Percentiles rank a stretch among this genome's conserved stretches.
Conservation (phyloP, 1,140 invertebrate genomes). For the Drosophila gunungcola region DNA sequence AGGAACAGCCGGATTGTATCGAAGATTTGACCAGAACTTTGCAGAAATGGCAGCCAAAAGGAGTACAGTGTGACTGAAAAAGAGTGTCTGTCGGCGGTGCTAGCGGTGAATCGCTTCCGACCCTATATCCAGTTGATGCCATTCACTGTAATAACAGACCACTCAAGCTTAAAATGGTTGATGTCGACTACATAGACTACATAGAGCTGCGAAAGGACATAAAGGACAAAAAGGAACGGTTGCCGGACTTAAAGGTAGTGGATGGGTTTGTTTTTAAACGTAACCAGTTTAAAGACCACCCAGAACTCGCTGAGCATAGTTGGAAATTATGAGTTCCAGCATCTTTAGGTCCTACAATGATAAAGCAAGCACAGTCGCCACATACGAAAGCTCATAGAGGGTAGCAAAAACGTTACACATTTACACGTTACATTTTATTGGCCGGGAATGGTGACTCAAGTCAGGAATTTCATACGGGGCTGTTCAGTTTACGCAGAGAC, state of each 20-base stretch:
- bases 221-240: not conserved
- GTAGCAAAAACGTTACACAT: not conserved
- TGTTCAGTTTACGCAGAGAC: too few species aligned
- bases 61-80: too few species aligned
- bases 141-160: too few species aligned
- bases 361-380: not conserved
- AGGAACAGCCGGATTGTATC: too few species aligned
- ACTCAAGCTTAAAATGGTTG: too few species aligned
- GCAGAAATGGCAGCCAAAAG: too few species aligned
- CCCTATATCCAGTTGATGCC: too few species aligned
- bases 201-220: too few species aligned
- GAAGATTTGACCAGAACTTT: too few species aligned
- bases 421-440: not conserved
- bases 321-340: not conserved
- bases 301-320: not conserved
- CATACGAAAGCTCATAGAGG: not conserved
- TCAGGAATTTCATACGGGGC: not conserved
- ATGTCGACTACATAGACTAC: too few species aligned
- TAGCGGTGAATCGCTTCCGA: too few species aligned
- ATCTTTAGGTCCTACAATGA: not conserved
- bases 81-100: too few species aligned
- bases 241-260: slow-evolving; percentile 3
- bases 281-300: not conserved
- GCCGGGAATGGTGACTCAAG: not conserved
- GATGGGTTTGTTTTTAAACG: not conserved